phyloP scores from a whole-genome alignment of 2,113 vertebrate species.

The Zosterops borbonicus region DNA sequence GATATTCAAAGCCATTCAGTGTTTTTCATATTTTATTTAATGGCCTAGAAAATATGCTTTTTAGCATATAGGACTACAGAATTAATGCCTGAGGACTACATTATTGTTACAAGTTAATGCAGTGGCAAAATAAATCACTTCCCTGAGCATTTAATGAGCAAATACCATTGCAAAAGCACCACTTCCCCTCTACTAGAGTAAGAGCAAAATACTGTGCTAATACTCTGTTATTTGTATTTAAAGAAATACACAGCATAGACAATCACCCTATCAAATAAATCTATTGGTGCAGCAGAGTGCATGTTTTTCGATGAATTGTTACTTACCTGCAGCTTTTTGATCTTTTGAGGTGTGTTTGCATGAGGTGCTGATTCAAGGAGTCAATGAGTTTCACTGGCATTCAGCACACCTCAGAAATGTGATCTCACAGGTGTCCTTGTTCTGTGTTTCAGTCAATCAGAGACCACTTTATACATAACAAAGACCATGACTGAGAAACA shows the following conservation, averaged over 20 bases:
- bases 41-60: neutral
- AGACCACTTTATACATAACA: neutral
- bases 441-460: neutral
- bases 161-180: conserved; percentile 44
- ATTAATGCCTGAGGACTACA: conserved; percentile 36
- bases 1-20: neutral
- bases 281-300: neutral
- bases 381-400: neutral
- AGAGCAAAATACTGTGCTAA: conserved; percentile 39
- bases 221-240: conserved; percentile 25
- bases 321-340: neutral
- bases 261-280: neutral
- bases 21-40: neutral
- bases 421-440: neutral
- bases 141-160: conserved; percentile 37
- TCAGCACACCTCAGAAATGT: neutral
- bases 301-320: neutral
- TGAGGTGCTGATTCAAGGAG: neutral
- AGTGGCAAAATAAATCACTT: conserved; percentile 30
- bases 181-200: conserved; percentile 33
- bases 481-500: neutral
- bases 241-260: neutral
- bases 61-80: conserved; percentile 1
- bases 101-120: conserved; percentile 39
- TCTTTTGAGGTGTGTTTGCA: neutral